Evolutionary conservation across 2,888 invertebrate genomes (phyloP), one percentile per base, ranked within the genome.

Genomic region (Apodemia hepburni): DNA sequence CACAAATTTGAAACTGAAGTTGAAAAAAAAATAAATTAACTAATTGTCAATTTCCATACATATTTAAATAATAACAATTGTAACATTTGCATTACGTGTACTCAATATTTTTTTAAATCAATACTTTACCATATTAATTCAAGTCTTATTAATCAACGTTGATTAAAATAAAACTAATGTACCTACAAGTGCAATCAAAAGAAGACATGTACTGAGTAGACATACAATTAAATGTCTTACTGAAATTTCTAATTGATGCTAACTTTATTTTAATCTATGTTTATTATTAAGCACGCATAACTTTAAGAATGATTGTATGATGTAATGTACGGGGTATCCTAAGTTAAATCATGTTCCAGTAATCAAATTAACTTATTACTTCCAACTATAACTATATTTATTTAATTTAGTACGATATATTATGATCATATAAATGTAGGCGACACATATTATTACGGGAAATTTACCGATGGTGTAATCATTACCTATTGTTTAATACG

Each of bases 401-500:
- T 54, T 54, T 49, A 49, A 49, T 49, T 54, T 54, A 54, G 51
- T 54, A 54, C 22, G 51, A 15, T 54, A 54, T 54, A 54, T 54
- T 54, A 54, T 22, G 18, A 54, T 22, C 51, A 54, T 54, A 54
- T 54, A 54, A 42, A 54, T 54, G 51, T 54, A 54, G 51, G 51
- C 18, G 18, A 49, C 49, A 42, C 42, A 42, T 38, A 17, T 51
- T 54, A 54, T 49, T 54, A 54, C 64, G 66, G 63, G 70, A 67
- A 68, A 65, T 69, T 72, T 71, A 79, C 77, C 70, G 73, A 83
- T 86, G 85, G 87, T 88, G 84, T 87, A 87, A 82, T 78, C 80
- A 80, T 70, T 77, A 84, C 83, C 81, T 81, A 54, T 54, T 54
- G 83, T 87, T 85, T 85, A 81, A 80, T 81, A 78, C 80, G 83